These are phyloP conservation scores for Gnathonemus longibarbis DNA, from an alignment of 2,113 vertebrate genomes.

Conservation along the genomic window DNA sequence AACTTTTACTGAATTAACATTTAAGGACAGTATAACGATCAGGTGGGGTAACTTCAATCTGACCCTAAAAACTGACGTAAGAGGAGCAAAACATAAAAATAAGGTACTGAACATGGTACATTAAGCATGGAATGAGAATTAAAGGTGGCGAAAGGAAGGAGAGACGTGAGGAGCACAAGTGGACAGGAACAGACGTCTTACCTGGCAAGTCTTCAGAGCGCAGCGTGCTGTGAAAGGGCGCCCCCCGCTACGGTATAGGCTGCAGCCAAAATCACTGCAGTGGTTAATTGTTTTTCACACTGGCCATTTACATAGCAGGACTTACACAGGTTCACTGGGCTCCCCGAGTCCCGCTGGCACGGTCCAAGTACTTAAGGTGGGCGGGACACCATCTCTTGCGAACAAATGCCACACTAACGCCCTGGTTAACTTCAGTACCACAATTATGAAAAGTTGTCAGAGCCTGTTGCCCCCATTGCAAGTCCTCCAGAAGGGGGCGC, in stretches of 20 bases:
- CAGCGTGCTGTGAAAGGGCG: constrained; percentile 98
- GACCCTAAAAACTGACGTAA: background rate
- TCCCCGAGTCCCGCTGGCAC: constrained; percentile 23
- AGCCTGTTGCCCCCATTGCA: constrained; percentile 96
- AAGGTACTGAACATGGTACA: background rate
- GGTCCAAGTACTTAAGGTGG: background rate
- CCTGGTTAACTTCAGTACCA: background rate
- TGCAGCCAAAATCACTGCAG: constrained; percentile 72
- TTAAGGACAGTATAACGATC: background rate
- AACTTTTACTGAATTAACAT: background rate
- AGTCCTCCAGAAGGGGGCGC: constrained; percentile 97
- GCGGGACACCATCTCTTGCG: background rate
- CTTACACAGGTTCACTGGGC: constrained; percentile 64
- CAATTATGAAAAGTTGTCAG: constrained; percentile 23
- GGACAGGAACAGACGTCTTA: constrained; percentile 69
- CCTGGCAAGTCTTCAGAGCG: constrained; percentile 91
- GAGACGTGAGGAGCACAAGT: constrained; percentile 34
- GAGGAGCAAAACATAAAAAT: background rate
- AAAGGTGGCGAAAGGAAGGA: constrained; percentile 27
- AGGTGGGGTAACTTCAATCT: background rate
- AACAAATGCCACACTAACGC: background rate
- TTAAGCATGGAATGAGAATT: background rate
- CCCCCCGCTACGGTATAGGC: constrained; percentile 86
- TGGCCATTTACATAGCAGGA: constrained; percentile 56
- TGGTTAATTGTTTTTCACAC: constrained; percentile 58